Evolutionary conservation across 2,113 vertebrate species (phyloP), one percentile per base, ranked within the genome.

Genomic region (Megalops atlanticus): DNA sequence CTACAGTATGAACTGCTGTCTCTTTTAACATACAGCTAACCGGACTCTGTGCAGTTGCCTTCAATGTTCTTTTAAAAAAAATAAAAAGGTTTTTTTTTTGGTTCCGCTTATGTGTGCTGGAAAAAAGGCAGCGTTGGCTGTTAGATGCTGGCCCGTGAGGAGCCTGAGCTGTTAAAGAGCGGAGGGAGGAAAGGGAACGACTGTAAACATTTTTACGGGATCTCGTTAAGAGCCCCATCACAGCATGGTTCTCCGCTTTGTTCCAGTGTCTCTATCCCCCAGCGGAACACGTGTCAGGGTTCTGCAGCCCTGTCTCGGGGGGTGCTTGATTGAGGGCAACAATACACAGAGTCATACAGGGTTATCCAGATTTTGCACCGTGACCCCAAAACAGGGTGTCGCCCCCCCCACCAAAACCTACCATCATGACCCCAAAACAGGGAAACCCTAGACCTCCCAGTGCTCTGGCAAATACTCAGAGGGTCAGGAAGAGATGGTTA

Each of bases 151-250:
- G 49, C 82, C 79, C 54, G 36, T 73, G 77, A 78, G 69, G 15
- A n/a, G 45, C 0, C 43, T 21, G n/a, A 75, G 72, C 76, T 79
- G 39, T 87, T 82, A 84, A 84, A 83, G 41, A 58, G 33, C 77
- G 74, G 84, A 82, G 47, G 31, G n/a, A 79, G 78, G 71, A 82
- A 75, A 81, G 69, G 64, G 71, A 43, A 64, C 12, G 74, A 54
- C 77, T 85, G 75, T 85, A 88, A 85, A 82, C 31, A n/a, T 40
- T 82, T 87, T 88, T 85, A 86, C 43, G 74, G 69, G 82, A 69
- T 52, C 74, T 74, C 58, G 69, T 81, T 85, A 78, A 85, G n/a
- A n/a, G 79, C 87, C 81, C 87, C 85, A 85, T 52, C 87, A 4
- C 87, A 88, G 87, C 87, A 81, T 43, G 87, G 49, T 31, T 75